Evolutionary conservation across 2,113 vertebrate species (phyloP).

Genomic region (Platysteira castanea): DNA sequence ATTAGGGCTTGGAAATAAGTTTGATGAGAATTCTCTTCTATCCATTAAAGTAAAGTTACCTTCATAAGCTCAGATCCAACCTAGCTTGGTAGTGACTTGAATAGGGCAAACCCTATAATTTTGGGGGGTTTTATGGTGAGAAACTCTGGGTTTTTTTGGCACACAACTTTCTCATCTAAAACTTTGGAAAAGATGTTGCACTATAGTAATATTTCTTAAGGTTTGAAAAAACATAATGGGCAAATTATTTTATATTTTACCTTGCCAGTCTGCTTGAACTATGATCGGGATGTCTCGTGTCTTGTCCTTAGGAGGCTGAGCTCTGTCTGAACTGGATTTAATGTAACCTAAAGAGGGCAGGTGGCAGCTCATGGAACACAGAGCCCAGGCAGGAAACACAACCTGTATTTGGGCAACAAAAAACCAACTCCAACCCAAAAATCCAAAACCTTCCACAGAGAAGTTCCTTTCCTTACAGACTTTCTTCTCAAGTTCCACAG

Average conservation of each 20-base stretch:
- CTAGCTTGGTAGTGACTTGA: not conserved
- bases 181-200: not conserved
- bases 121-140: not conserved
- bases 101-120: not conserved
- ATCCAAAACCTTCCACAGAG: not conserved
- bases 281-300: not conserved
- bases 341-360: not conserved
- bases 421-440: not conserved
- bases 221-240: not conserved
- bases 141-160: not conserved
- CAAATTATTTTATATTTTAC: not conserved
- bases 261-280: not conserved
- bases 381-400: not conserved
- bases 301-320: not conserved
- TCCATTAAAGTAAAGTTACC: not conserved
- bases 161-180: not conserved
- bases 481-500: not conserved
- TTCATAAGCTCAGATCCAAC: not conserved
- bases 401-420: not conserved
- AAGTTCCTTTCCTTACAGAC: not conserved
- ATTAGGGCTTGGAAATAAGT: not conserved
- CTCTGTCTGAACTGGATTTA: not conserved
- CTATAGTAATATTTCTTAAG: not conserved
- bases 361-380: not conserved
- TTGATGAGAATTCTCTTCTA: not conserved